These are phyloP conservation scores for Clitarchus hookeri DNA, from an alignment of 2,888 invertebrate genomes.

Conservation along the genomic window DNA sequence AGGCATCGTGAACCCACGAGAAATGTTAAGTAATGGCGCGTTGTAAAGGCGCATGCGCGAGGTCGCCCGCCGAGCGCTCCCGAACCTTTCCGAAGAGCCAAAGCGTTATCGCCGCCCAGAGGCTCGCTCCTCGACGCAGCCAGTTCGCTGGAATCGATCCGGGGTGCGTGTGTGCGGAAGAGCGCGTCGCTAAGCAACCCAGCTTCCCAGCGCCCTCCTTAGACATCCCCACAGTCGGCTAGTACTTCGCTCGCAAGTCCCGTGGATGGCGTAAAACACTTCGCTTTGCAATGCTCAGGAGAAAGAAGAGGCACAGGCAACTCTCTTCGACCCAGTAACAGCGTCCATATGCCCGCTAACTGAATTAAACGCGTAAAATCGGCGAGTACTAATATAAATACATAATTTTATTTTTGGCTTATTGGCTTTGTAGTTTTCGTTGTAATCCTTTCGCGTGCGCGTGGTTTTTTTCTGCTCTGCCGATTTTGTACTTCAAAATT, in stretches of 20 bases:
- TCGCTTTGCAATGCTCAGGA: not conserved
- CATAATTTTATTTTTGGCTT: not conserved
- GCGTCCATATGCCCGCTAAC: not conserved
- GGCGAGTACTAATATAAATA: not conserved
- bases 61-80: too few species aligned
- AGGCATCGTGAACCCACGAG: too few species aligned
- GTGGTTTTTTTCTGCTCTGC: not conserved
- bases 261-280: not conserved
- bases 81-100: too few species aligned
- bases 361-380: slow-evolving; percentile 1
- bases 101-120: too few species aligned
- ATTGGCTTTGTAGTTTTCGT: slow-evolving; percentile 5
- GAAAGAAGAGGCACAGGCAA: not conserved
- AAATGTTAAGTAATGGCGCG: too few species aligned
- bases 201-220: slow-evolving; percentile 4
- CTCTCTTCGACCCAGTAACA: not conserved
- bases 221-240: too few species aligned
- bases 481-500: not conserved
- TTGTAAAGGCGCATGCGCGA: too few species aligned
- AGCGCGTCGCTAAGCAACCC: not conserved
- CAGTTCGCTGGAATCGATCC: not conserved
- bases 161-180: not conserved
- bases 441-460: not conserved
- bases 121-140: not conserved
- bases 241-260: too few species aligned